These are phyloP conservation scores for Phylloscopus whistleri DNA, from an alignment of 2,113 vertebrate species.

Conservation along the genomic window DNA sequence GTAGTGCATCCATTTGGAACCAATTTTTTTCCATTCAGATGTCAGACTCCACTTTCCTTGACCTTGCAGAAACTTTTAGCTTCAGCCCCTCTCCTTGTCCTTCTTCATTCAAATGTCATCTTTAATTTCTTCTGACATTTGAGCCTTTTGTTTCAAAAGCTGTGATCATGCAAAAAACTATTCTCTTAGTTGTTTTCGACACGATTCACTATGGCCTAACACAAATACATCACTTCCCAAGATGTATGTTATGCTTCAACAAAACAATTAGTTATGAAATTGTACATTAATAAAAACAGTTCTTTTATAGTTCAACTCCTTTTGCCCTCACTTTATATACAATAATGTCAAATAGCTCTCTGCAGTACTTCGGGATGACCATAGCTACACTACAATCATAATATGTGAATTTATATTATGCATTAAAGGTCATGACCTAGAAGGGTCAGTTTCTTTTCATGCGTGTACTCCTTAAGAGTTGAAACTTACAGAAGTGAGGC, in stretches of 20 bases:
- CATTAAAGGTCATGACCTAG: neutral
- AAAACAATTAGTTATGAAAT: constrained; percentile 50
- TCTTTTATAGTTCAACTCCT: constrained; percentile 46
- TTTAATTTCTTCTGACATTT: neutral
- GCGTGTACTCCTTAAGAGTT: neutral
- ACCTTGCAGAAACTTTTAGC: neutral
- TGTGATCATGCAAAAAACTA: neutral
- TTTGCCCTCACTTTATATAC: neutral
- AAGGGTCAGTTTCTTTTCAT: constrained; percentile 41
- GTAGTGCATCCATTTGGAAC: neutral
- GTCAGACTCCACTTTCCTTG: neutral
- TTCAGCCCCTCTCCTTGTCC: neutral
- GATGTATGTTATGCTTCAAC: constrained; percentile 19
- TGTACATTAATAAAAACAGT: constrained; percentile 58
- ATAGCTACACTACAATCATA: constrained; percentile 1
- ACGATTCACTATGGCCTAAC: neutral
- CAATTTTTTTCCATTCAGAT: neutral
- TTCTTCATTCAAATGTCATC: neutral
- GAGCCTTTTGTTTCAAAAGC: neutral
- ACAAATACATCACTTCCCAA: constrained; percentile 38
- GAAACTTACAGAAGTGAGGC: neutral
- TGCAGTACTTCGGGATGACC: constrained; percentile 17
- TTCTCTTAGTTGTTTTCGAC: neutral
- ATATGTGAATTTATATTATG: constrained; percentile 41
- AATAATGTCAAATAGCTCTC: constrained; percentile 38